Evolutionary conservation across 2,797 vertebrate species (phyloP).

Genomic region (Balearica regulorum): DNA sequence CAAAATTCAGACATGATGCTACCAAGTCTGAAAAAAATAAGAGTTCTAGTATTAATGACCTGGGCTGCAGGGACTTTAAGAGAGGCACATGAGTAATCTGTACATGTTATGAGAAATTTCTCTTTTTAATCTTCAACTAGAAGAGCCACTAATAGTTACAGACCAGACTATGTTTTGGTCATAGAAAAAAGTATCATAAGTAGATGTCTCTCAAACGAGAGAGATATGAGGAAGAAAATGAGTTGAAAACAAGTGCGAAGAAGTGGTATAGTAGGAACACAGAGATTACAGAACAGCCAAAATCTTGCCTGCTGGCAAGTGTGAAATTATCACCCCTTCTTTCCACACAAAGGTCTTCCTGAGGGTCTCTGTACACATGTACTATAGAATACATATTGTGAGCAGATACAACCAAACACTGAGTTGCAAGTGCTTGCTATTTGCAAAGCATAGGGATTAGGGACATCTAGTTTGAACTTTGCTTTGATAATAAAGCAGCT

Average conservation of each 20-base stretch:
- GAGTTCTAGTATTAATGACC: background rate
- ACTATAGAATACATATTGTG: background rate
- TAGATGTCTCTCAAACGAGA: background rate
- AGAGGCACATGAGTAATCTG: background rate
- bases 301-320: background rate
- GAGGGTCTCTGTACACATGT: background rate
- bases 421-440: background rate
- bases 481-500: background rate
- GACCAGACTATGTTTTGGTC: background rate
- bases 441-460: background rate
- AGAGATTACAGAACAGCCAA: background rate
- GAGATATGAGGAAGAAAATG: background rate
- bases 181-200: background rate
- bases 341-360: background rate
- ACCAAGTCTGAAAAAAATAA: background rate
- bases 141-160: background rate
- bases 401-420: background rate
- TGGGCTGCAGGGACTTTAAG: background rate
- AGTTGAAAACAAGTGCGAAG: background rate
- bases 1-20: background rate
- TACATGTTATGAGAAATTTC: background rate
- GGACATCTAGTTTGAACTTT: background rate
- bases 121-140: background rate
- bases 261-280: background rate
- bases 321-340: background rate